Evolutionary conservation across 2,888 invertebrate genomes (phyloP), one percentile per base, ranked within the genome.

Genomic region (Spialia ferax): DNA sequence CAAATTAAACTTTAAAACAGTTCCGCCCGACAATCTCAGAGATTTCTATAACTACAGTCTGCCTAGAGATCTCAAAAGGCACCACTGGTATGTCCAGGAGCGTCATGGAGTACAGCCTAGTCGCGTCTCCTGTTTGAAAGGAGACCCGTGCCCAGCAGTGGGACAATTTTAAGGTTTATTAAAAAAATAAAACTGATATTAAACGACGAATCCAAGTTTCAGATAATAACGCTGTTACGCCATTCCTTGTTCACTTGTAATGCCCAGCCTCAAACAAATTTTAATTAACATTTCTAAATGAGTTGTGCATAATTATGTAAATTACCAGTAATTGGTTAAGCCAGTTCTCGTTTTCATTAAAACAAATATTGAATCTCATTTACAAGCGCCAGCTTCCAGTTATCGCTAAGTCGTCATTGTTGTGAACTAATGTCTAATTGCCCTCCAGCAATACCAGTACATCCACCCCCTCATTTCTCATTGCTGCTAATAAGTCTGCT

Each of bases 1-100:
- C 32, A 35, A 64, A 56, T 57, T 57, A 35, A 48, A 64, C 48
- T 64, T 64, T 57, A 64, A 64, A 57, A 18, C 32, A 15, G 11
- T 23, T 35, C 42, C 10, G n/a, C 11, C 32, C 29, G 11, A 23
- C 38, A 32, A 32, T 10, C 15, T 1, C 10, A 4, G 10, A 20
- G 23, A 52, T 48, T 48, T n/a, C 8, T 10, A 11, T 42, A 2
- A 15, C 5, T 15, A 2, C 15, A 15, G 8, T 32, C 10, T 32
- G 10, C 8, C 8, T 32, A 32, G 8, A 8, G 5, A 29, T 29
- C 4, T 29, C 8, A 29, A n/a, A n/a, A n/a, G n/a, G n/a, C n/a
- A n/a, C n/a, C n/a, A n/a, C n/a, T n/a, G n/a, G n/a, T n/a, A n/a
- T n/a, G n/a, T n/a, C n/a, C n/a, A n/a, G n/a, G n/a, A n/a, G n/a